Evolutionary conservation across 2,113 vertebrate genomes (phyloP).

Genomic region (Cyprinodon brontotheroides): DNA sequence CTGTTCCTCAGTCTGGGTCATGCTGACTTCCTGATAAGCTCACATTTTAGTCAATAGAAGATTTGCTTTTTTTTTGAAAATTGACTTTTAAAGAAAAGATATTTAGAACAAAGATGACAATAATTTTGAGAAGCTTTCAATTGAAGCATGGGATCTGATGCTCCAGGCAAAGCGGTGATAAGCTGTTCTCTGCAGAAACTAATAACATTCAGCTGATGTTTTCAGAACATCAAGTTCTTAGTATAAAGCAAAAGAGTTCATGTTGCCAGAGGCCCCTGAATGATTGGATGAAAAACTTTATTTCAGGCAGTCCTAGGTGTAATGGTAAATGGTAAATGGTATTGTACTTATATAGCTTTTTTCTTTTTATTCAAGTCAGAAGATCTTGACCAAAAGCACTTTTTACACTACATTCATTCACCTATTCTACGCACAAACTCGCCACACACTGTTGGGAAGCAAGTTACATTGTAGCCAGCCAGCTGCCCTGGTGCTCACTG

Average conservation of each 20-base stretch:
- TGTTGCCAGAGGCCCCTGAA: neutral
- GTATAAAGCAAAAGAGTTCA: neutral
- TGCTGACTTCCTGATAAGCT: conserved; percentile 24
- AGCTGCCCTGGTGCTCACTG: too few relatives aligned
- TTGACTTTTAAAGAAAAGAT: neutral
- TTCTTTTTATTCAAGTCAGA: too few relatives aligned
- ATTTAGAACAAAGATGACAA: neutral
- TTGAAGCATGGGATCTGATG: neutral
- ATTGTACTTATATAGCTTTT: too few relatives aligned
- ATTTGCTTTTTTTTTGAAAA: too few relatives aligned
- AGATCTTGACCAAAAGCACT: too few relatives aligned
- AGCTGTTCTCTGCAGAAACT: conserved; percentile 1
- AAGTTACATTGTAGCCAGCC: too few relatives aligned
- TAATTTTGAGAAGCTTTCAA: neutral
- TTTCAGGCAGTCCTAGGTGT: too few relatives aligned
- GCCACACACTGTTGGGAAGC: too few relatives aligned
- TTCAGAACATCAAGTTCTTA: neutral
- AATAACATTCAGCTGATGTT: neutral
- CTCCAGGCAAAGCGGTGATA: neutral
- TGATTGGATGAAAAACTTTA: too few relatives aligned
- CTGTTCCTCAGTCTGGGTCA: conserved; percentile 5
- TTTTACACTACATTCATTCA: too few relatives aligned
- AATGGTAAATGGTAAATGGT: too few relatives aligned
- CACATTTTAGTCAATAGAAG: neutral
- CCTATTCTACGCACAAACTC: too few relatives aligned